These are phyloP conservation scores for Netelia virgata DNA, from an alignment of 2,888 invertebrate species.

Conservation along the genomic window DNA sequence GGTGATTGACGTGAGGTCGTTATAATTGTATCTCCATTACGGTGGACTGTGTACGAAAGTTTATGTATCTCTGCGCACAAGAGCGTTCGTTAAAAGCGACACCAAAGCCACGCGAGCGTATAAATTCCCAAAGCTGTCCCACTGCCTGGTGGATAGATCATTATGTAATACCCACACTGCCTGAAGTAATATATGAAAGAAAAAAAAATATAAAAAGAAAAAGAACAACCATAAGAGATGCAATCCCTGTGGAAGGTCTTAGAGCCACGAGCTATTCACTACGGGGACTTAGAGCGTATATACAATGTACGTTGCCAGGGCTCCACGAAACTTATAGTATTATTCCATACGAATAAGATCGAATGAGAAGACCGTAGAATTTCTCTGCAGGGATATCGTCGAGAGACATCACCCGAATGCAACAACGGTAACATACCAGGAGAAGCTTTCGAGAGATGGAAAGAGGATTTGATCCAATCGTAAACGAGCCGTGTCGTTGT, in stretches of 20 bases:
- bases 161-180: constrained; percentile 25
- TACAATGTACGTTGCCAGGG: neutral
- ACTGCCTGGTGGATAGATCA: neutral
- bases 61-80: neutral
- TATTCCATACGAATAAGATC: constrained; percentile 53
- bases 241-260: constrained; percentile 36
- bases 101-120: neutral
- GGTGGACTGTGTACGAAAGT: too few species aligned
- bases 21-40: too few species aligned
- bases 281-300: neutral
- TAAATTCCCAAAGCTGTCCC: constrained; percentile 11
- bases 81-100: constrained; percentile 1
- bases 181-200: neutral
- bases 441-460: constrained; percentile 48
- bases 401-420: constrained; percentile 53
- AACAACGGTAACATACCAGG: constrained; percentile 24
- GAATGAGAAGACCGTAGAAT: constrained; percentile 30
- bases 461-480: constrained; percentile 59
- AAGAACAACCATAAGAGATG: constrained; percentile 30
- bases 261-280: neutral
- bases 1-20: too few species aligned
- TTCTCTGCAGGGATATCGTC: constrained; percentile 49
- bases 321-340: constrained; percentile 14
- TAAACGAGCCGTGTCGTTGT: constrained; percentile 20
- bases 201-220: neutral